phyloP scores from a whole-genome alignment of 2,113 vertebrate species.

The Apistogramma diplotaenia region DNA sequence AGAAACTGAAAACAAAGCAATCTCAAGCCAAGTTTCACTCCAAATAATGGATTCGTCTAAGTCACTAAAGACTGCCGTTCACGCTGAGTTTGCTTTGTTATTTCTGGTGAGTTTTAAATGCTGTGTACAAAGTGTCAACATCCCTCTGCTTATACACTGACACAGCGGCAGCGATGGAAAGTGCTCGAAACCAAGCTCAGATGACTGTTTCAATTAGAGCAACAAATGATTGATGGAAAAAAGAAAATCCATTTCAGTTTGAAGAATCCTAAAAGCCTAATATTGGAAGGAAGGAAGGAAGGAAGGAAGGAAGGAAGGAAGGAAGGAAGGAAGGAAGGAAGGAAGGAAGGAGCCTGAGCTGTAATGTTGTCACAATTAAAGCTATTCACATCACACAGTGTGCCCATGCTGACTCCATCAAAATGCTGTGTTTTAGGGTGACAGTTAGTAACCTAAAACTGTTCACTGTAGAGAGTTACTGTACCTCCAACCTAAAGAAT shows the following conservation, averaged over 20 bases:
- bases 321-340: background rate
- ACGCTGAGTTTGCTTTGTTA: background rate
- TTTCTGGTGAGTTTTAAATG: background rate
- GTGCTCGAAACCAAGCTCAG: background rate
- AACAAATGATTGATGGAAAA: background rate
- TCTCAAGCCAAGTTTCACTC: background rate
- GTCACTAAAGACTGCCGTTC: background rate
- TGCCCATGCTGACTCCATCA: no score
- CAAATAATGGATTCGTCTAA: background rate
- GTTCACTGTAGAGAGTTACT: no score
- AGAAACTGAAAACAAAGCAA: background rate
- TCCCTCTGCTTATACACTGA: background rate
- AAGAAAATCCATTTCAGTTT: no score
- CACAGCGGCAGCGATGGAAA: background rate
- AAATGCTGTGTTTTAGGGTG: no score
- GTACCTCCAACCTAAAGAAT: no score
- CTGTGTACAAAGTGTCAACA: background rate
- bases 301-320: background rate
- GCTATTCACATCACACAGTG: no score
- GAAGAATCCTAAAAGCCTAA: background rate
- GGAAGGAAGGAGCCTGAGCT: no score
- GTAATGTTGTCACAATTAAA: no score
- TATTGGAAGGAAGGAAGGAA: no score
- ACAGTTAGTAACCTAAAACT: no score
- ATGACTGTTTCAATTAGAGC: fast-evolving